phyloP scores from a whole-genome alignment of 2,113 vertebrate genomes.

The Amblyornis subalaris region DNA sequence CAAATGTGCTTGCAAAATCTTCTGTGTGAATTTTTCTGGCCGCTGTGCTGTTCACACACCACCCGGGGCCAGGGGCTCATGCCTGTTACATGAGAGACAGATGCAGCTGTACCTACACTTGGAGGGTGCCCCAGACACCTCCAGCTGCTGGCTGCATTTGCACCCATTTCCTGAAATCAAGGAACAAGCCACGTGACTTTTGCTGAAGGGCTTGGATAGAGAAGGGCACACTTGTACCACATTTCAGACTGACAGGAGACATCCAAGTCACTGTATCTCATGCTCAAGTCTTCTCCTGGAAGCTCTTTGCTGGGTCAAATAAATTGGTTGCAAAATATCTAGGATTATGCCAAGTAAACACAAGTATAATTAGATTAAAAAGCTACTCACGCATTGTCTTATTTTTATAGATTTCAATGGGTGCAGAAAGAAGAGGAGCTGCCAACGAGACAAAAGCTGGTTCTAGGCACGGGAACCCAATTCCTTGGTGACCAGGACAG shows the following conservation, averaged over 20 bases:
- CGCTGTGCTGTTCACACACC: fast-evolving
- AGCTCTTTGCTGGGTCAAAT: background rate
- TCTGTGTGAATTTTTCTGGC: background rate
- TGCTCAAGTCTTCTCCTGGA: background rate
- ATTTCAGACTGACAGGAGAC: background rate
- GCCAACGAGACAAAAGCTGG: background rate
- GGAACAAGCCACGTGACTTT: background rate
- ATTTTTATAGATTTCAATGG: background rate
- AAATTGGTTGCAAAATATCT: constrained; percentile 9
- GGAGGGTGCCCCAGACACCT: background rate
- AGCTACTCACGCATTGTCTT: background rate
- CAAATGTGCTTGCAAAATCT: background rate
- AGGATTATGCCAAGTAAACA: constrained; percentile 7
- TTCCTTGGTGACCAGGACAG: background rate
- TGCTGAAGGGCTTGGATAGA: background rate
- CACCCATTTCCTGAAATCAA: background rate
- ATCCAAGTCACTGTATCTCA: background rate
- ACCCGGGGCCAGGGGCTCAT: background rate
- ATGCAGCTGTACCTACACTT: background rate
- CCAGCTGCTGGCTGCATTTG: background rate
- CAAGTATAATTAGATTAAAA: constrained; percentile 11
- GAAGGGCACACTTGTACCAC: fast-evolving
- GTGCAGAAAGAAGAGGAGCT: background rate
- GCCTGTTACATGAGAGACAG: background rate
- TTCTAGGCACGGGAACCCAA: background rate